Percentiles rank a stretch among this genome's conserved stretches.
Conservation (phyloP, 1,140 invertebrate species). For the Manduca sexta region DNA sequence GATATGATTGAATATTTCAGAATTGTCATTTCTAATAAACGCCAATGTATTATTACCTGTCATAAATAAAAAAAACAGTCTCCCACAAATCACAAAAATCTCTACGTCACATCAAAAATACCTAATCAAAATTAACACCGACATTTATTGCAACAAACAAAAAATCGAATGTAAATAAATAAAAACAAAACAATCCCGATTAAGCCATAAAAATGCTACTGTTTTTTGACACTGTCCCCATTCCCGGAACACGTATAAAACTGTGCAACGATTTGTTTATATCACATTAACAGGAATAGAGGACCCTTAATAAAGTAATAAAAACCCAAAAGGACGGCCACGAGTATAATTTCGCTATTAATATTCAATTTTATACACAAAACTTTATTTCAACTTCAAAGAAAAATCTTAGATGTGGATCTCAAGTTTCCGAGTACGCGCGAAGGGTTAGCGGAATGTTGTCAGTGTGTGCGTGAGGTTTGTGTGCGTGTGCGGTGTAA, state of each 20-base stretch:
- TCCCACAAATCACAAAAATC: not conserved
- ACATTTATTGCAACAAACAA: not conserved
- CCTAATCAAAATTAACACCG: not conserved
- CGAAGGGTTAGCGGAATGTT: conserved; percentile 34
- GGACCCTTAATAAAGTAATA: conserved; percentile 65
- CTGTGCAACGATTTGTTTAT: conserved; percentile 59
- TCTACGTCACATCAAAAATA: not conserved
- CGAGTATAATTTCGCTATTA: conserved; percentile 68
- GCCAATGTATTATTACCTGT: no score
- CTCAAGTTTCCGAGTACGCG: conserved; percentile 46
- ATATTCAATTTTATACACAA: conserved; percentile 69
- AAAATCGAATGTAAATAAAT: conserved; percentile 13
- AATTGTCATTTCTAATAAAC: not conserved
- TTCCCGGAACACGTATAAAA: conserved; percentile 57
- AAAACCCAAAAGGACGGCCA: conserved; percentile 41
- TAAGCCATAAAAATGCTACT: conserved; percentile 68
- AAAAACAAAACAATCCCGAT: conserved; percentile 54
- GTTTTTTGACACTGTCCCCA: conserved; percentile 62
- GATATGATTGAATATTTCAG: not conserved
- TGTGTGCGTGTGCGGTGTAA: conserved; percentile 13
- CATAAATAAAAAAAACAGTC: no score
- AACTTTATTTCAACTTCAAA: conserved; percentile 52
- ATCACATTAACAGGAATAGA: conserved; percentile 56
- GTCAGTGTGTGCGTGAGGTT: conserved; percentile 21
- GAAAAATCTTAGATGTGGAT: conserved; percentile 64